These are phyloP conservation scores for Coracias cyanogaster DNA, from an alignment of 2,797 vertebrate genomes.

Conservation along the genomic window DNA sequence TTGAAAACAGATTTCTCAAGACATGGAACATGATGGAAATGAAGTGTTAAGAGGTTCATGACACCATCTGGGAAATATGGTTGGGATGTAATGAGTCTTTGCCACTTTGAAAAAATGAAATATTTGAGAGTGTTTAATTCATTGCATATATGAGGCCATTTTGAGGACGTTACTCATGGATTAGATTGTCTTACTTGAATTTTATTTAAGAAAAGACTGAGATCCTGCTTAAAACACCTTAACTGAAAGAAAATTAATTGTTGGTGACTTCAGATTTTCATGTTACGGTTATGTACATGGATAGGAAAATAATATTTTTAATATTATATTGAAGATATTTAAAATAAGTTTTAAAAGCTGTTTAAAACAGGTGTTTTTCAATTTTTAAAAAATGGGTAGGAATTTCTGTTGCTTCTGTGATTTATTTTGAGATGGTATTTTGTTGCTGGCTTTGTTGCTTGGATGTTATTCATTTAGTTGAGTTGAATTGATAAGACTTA, in stretches of 20 bases:
- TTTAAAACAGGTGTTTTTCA: neutral
- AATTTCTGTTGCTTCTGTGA: neutral
- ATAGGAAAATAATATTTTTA: neutral
- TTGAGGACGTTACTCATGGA: conserved; percentile 49
- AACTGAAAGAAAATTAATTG: neutral
- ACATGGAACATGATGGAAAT: conserved; percentile 60
- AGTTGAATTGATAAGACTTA: neutral
- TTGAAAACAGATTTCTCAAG: conserved; percentile 67
- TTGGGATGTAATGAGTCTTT: conserved; percentile 57
- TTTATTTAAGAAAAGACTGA: neutral
- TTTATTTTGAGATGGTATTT: neutral
- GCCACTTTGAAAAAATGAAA: conserved; percentile 54
- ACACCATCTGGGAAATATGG: conserved; percentile 67
- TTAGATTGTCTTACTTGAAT: conserved; percentile 18
- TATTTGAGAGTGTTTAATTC: conserved; percentile 48
- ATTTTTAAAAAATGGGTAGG: neutral
- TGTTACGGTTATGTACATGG: neutral
- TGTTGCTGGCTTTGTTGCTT: neutral
- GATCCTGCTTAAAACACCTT: neutral
- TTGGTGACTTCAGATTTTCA: neutral
- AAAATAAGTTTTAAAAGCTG: neutral
- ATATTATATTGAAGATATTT: neutral
- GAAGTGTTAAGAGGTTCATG: conserved; percentile 65
- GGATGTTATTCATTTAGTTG: neutral
- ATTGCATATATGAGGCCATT: conserved; percentile 40